These are phyloP conservation scores for Trissonchulus latispiculum DNA, from an alignment of 2,888 invertebrate species.

Conservation along the genomic window DNA sequence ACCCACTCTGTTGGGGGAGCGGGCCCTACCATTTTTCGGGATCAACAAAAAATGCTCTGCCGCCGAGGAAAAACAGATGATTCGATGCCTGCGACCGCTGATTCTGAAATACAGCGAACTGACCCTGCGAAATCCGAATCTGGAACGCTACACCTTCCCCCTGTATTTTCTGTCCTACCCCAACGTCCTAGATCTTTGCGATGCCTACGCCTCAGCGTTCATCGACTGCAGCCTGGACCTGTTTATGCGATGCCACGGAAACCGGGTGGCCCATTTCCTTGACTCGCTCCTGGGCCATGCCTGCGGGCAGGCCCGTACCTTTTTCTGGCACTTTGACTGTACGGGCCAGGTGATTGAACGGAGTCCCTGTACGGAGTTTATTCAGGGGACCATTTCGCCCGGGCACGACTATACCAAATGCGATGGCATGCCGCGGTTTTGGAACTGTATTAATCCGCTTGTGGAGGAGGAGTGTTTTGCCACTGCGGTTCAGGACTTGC, in stretches of 20 bases:
- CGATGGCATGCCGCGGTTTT: conserved; percentile 9
- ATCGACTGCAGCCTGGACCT: conserved; percentile 1
- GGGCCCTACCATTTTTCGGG: no score
- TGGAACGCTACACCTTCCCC: background rate
- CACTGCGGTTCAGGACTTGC: background rate
- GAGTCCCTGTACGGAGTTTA: no score
- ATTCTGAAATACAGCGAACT: no score
- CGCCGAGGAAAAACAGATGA: no score
- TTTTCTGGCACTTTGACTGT: conserved; percentile 8
- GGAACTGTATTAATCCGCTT: conserved; percentile 1
- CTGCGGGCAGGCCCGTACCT: background rate
- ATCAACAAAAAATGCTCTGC: no score
- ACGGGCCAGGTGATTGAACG: background rate
- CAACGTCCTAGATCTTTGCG: background rate
- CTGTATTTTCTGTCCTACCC: background rate
- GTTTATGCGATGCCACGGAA: conserved; percentile 3
- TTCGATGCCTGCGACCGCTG: no score
- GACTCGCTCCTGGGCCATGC: conserved; percentile 2
- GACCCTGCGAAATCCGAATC: no score
- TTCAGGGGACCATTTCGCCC: no score
- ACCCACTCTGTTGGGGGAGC: no score
- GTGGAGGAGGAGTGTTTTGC: background rate
- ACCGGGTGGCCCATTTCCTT: background rate
- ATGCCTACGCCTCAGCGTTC: conserved; percentile 1
- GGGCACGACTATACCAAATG: conserved; percentile 6